Evolutionary conservation across 2,113 vertebrate genomes (phyloP), one percentile per base, ranked within the genome.

Genomic region (Apodemus speciosus): DNA sequence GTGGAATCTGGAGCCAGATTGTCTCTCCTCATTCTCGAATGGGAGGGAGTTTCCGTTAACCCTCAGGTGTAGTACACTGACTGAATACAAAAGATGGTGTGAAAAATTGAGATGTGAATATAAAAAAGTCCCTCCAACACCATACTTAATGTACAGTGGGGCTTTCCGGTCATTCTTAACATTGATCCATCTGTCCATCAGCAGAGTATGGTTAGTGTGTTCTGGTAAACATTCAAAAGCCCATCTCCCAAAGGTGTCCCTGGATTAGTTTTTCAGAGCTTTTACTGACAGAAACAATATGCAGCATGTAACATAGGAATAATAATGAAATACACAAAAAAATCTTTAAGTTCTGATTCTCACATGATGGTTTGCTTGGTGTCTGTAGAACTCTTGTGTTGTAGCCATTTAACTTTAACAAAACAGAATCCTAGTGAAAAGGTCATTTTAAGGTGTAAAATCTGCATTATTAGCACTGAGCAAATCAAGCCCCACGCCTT

Each of bases 321-420:
- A 60, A 72, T 20, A 77, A 88, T 20, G 75, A 93, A 84, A 85
- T n/a, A 66, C 0, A n/a, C 8, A 76, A 30, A 23, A 49, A 2
- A 56, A 51, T 51, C 23, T 68, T 71, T 62, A 88, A 88, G 25
- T 71, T 81, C 38, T 46, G 49, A 3, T 21, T 71, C 43, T 49
- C 38, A 43, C 3, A 81, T 21, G 58, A 83, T 53, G 35, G 0
- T 92, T 62, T 91, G 14, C 4, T 89, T 30, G 9, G 71, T 25
- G 73, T 80, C 88, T 64, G n/a, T 43, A 38, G 51, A 64, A 35
- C 2, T 80, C n/a, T 16, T 69, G 14, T 53, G 23, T 90, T 60
- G 9, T 23, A 94, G 32, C 32, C 73, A 95, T 64, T 91, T 30
- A 84, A 86, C 32, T 60, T 88, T 13, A 6, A 92, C 49, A 88